These are phyloP conservation scores for Coenonympha arcania DNA, from an alignment of 2,888 invertebrate species.

Conservation along the genomic window DNA sequence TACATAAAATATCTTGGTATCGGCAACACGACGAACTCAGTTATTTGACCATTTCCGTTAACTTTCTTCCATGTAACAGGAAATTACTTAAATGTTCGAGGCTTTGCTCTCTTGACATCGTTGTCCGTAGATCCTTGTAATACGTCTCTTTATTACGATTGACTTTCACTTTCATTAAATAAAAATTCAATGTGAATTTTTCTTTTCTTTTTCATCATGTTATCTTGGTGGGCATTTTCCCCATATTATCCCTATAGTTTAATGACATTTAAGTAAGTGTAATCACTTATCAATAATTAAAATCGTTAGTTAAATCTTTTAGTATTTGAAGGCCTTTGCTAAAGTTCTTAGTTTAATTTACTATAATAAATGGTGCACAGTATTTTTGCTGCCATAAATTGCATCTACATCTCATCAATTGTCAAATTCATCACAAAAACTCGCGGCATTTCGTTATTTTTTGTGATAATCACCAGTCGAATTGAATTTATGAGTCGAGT, in stretches of 20 bases:
- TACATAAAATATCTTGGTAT: not conserved
- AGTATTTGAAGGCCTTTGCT: not conserved
- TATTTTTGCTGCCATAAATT: not conserved
- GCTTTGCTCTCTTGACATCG: conserved; percentile 1
- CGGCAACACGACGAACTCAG: not conserved
- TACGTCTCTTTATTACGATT: not conserved
- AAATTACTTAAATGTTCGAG: conserved; percentile 1
- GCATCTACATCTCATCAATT: not conserved
- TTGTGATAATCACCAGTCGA: conserved; percentile 1
- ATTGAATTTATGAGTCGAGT: conserved; percentile 11
- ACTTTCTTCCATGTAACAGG: not conserved
- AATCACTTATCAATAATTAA: too few relatives aligned
- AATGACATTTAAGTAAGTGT: too few relatives aligned
- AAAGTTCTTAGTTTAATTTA: not conserved
- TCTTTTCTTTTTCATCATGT: too few relatives aligned
- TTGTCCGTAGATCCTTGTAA: conserved; percentile 2
- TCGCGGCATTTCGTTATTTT: not conserved
- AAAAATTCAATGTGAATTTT: not conserved
- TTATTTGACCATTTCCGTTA: not conserved
- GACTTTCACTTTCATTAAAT: conserved; percentile 1
- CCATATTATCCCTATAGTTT: too few relatives aligned
- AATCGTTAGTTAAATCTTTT: not conserved
- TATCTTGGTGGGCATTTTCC: too few relatives aligned
- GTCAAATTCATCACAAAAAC: not conserved
- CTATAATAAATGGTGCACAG: not conserved